These are phyloP conservation scores for Ommatoiulus sabulosus DNA, from an alignment of 2,888 invertebrate species.

Conservation along the genomic window DNA sequence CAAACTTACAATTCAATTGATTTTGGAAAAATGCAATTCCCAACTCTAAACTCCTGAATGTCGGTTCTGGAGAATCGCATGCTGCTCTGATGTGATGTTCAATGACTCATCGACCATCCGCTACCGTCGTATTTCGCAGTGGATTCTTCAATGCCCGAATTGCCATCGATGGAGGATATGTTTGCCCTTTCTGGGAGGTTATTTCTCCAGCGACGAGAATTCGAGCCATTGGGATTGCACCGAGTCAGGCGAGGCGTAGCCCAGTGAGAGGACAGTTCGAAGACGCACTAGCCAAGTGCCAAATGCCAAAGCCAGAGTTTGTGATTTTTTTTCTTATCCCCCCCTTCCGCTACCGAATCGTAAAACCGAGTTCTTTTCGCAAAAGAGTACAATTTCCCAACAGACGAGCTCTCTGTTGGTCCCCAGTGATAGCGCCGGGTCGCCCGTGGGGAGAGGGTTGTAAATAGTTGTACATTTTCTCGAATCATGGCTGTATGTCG, in stretches of 20 bases:
- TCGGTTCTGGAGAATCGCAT: not conserved
- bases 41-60: not conserved
- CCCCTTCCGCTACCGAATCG: not conserved
- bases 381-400: conserved; percentile 29
- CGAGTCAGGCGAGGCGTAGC: no score
- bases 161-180: not conserved
- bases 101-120: not conserved
- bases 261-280: not conserved
- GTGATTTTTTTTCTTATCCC: not conserved
- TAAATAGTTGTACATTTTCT: conserved; percentile 20
- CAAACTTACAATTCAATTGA: not conserved
- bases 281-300: conserved; percentile 28
- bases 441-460: not conserved
- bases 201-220: not conserved
- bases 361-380: not conserved
- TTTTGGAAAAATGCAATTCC: not conserved
- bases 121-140: not conserved
- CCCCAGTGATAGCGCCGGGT: not conserved
- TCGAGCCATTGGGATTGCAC: not conserved
- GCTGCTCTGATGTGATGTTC: not conserved
- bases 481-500: conserved; percentile 9
- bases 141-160: not conserved
- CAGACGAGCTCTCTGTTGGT: not conserved
- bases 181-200: not conserved
- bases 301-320: conserved; percentile 39